Evolutionary conservation across 2,113 vertebrate genomes (phyloP).

Genomic region (Phyllopteryx taeniolatus): DNA sequence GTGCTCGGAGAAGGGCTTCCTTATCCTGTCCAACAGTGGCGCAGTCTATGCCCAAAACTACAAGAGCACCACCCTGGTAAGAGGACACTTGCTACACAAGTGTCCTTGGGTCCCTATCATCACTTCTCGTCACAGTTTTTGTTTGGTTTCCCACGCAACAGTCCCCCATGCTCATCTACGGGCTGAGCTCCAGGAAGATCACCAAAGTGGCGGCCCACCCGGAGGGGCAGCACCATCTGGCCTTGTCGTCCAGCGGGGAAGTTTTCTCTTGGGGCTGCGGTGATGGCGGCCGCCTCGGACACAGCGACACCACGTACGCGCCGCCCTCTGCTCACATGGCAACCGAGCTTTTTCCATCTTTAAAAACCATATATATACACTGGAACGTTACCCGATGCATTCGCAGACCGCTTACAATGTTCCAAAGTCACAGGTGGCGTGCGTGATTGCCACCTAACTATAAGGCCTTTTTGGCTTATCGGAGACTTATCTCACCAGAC

Average conservation of each 20-base stretch:
- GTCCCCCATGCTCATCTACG: conserved; percentile 89
- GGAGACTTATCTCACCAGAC: too few relatives aligned
- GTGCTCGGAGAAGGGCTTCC: conserved; percentile 94
- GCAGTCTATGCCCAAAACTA: conserved; percentile 92
- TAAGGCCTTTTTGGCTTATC: too few relatives aligned
- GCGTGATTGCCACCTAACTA: too few relatives aligned
- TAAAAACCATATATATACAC: too few relatives aligned
- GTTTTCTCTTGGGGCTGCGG: conserved; percentile 98
- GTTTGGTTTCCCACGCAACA: conserved; percentile 44
- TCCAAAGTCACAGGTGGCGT: too few relatives aligned
- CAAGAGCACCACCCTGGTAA: conserved; percentile 90
- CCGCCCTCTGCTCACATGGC: background rate
- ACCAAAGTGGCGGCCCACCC: conserved; percentile 92
- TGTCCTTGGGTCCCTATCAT: background rate
- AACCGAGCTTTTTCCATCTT: background rate
- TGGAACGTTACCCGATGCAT: too few relatives aligned
- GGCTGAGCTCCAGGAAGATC: conserved; percentile 88
- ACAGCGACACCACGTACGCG: conserved; percentile 93
- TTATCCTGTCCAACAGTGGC: conserved; percentile 87
- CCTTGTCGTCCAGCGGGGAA: conserved; percentile 89
- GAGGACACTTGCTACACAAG: conserved; percentile 3
- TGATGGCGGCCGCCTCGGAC: conserved; percentile 92
- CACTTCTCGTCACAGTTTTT: background rate
- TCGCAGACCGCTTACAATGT: too few relatives aligned
- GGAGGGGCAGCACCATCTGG: conserved; percentile 95